Evolutionary conservation across 2,113 vertebrate genomes (phyloP).

Genomic region (Oenanthe melanoleuca): DNA sequence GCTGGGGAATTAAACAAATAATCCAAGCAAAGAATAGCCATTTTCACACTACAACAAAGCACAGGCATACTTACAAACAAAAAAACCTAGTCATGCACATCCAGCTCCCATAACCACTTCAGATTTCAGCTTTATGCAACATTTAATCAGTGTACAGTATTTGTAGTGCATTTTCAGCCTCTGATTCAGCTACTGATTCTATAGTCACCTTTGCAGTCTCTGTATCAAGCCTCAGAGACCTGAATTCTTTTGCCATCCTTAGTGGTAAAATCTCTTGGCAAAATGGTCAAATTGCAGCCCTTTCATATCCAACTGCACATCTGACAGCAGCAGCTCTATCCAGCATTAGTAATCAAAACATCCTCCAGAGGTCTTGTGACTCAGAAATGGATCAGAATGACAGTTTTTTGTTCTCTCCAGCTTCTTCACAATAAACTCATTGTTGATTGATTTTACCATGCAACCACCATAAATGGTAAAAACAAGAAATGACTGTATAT

Average conservation of each 20-base stretch:
- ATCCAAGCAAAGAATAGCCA: neutral
- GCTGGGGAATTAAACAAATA: neutral
- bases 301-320: neutral
- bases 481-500: neutral
- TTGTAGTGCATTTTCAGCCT: neutral
- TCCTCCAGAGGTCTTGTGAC: constrained; percentile 7
- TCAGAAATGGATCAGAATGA: neutral
- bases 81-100: neutral
- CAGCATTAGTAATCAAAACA: neutral
- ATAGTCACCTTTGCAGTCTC: neutral
- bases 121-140: neutral
- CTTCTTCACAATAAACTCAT: neutral
- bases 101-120: neutral
- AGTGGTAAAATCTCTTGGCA: neutral
- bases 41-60: neutral
- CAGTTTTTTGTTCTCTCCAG: neutral
- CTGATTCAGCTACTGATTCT: neutral
- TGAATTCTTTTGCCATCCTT: neutral
- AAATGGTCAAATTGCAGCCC: neutral
- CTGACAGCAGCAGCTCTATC: neutral
- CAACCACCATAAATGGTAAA: neutral
- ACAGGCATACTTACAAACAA: neutral
- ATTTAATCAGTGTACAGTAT: neutral
- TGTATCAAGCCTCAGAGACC: neutral
- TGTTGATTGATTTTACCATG: neutral